Evolutionary conservation across 92 coral and sea anemone genomes (phyloP).

Genomic region (Zoanthus gigantus): DNA sequence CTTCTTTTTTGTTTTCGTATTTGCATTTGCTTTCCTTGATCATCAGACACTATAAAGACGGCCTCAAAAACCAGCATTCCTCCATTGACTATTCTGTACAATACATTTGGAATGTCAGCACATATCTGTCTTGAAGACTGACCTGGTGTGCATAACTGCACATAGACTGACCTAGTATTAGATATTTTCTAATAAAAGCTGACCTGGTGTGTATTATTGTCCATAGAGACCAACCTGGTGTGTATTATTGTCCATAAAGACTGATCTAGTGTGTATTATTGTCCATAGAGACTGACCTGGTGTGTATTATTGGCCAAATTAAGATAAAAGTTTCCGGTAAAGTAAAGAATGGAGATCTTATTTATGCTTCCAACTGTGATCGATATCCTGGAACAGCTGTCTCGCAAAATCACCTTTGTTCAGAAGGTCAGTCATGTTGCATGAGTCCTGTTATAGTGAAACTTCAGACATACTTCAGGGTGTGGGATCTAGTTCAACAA

Average conservation of each 20-base stretch:
- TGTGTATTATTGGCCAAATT: conserved; percentile 87
- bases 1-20: too few species aligned
- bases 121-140: too few species aligned
- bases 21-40: too few species aligned
- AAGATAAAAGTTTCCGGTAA: conserved; percentile 82
- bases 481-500: too few species aligned
- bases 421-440: conserved; percentile 49
- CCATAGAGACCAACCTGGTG: too few species aligned
- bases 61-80: too few species aligned
- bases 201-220: neutral
- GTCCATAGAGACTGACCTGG: conserved; percentile 76
- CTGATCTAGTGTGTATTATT: neutral
- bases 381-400: conserved; percentile 81
- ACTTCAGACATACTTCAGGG: neutral
- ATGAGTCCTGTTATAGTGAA: neutral
- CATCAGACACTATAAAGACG: too few species aligned
- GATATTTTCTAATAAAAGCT: too few species aligned
- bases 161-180: too few species aligned
- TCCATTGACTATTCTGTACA: too few species aligned
- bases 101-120: neutral
- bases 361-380: conserved; percentile 77
- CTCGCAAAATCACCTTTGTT: conserved; percentile 54
- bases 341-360: conserved; percentile 75
- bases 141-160: too few species aligned
- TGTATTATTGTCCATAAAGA: too few species aligned